Base-by-base conservation (phyloP, 2,888 invertebrate species). In the Microctonus aethiopoides region DNA sequence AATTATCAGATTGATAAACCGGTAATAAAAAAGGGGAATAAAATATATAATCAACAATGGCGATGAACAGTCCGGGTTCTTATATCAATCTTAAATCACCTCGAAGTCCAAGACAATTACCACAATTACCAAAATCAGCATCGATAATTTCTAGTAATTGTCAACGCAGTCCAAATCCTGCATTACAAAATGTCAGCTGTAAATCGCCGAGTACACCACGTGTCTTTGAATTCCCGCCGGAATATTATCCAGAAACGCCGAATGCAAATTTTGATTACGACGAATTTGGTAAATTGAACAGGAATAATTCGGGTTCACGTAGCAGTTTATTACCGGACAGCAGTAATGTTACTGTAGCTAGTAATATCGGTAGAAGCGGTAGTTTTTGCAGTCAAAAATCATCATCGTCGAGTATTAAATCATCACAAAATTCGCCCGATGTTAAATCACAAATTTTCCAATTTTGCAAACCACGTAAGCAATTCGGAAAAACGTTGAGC, bases 61-160 rank as follows among this genome's bases (percentile, higher is more conserved):
- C 90, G 76, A 88, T 90, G 77, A 90, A 89, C 82, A 90, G 90
- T 77, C 90, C 90, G 4, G 90, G 90, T 77, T 88, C 89, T 75
- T 90, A 89, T 78, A 89, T 88, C 22, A 79, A 77, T 59, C 88
- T 89, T 13, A 86, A 89, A 51, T 90, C 90, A n/a, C 90, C 90
- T 5, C 89, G 89, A 82, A 90, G 90, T 77, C 90, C 90, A 0
- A 88, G 90, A 1, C 90, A 90, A 79, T 87, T 89, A 67, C 89
- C 90, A 34, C 89, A 89, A 20, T 86, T 89, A 39, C 81, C 88
- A 0, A 89, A 88, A 61, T 88, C 89, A 83, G 20, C 46, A 11
- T 86, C 89, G 51, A 46, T 46, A 16, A 6, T 46, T 16, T 83
- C 89, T 10, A 89, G 89, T 68, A 88, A 89, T 80, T 90, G 88